These are phyloP conservation scores for Ramphastos sulfuratus DNA, from an alignment of 2,113 vertebrate genomes.

Conservation along the genomic window DNA sequence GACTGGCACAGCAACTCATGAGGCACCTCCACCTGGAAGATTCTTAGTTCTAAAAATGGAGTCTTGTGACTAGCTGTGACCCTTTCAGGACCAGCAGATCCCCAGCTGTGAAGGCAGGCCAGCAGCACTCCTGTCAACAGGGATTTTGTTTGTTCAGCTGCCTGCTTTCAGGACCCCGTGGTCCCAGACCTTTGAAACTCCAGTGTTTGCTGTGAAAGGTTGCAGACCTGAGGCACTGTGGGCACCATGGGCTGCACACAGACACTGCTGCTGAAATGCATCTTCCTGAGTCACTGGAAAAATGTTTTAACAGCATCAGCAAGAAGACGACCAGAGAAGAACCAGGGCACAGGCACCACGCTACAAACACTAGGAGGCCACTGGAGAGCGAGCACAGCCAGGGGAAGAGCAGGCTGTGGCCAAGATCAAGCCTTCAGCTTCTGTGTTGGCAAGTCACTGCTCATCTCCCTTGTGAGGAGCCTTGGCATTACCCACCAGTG, in stretches of 20 bases:
- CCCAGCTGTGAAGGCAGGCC: not conserved
- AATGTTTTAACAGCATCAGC: not conserved
- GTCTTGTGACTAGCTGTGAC: not conserved
- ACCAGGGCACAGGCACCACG: rapidly evolving
- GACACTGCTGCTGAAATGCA: not conserved
- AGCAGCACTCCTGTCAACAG: not conserved
- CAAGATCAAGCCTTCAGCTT: not conserved
- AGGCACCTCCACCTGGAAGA: not conserved
- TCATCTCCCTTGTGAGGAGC: not conserved
- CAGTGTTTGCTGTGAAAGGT: not conserved
- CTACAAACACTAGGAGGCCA: not conserved
- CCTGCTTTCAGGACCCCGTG: not conserved
- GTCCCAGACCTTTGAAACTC: not conserved
- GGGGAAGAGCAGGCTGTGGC: not conserved
- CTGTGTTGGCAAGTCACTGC: not conserved
- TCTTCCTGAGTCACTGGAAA: not conserved
- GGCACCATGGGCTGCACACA: not conserved
- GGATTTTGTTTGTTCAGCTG: not conserved
- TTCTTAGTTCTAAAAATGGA: not conserved
- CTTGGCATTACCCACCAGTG: not conserved
- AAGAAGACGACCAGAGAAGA: not conserved
- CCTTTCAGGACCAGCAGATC: not conserved
- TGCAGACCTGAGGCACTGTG: not conserved
- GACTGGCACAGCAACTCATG: not conserved
- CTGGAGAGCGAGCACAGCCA: rapidly evolving